Conservation (phyloP, 2,113 vertebrate species). For the Chauna torquata region DNA sequence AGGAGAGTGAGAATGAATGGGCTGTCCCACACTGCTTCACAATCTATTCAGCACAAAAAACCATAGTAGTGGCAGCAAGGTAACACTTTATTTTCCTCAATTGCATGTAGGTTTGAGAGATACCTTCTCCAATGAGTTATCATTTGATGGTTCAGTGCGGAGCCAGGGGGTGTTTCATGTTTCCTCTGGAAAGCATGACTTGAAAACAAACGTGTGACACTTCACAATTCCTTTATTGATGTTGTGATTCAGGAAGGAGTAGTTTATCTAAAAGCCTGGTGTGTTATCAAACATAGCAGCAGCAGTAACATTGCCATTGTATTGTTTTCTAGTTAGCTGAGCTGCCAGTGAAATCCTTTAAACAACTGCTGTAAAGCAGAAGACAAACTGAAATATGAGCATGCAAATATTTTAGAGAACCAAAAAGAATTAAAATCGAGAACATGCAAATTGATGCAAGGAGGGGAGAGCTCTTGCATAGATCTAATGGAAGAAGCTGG, state of each 20-base stretch:
- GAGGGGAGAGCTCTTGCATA: neutral
- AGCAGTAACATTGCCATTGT: neutral
- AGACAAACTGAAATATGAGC: neutral
- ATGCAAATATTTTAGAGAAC: neutral
- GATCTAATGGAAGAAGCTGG: neutral
- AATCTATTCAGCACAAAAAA: constrained; percentile 92
- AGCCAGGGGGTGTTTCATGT: neutral
- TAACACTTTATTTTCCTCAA: neutral
- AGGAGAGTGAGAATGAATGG: constrained; percentile 89
- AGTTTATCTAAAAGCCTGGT: accelerated
- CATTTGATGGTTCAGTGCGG: neutral
- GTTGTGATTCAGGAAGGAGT: neutral
- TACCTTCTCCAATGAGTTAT: neutral
- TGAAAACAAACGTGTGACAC: neutral
- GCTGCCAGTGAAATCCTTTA: neutral
- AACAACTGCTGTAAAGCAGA: neutral
- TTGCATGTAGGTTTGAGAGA: neutral
- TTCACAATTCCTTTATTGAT: neutral
- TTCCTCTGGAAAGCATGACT: neutral
- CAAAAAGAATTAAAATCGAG: neutral
- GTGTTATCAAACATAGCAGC: neutral
- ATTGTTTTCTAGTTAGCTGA: neutral
- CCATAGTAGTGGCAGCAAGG: constrained; percentile 94
- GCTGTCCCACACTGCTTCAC: constrained; percentile 93
- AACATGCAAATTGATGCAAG: neutral